A percentile compares a stretch with the other conserved stretches of the same genome.
Conservation (phyloP, 2,797 vertebrate species). For the Cebuella pygmaea region DNA sequence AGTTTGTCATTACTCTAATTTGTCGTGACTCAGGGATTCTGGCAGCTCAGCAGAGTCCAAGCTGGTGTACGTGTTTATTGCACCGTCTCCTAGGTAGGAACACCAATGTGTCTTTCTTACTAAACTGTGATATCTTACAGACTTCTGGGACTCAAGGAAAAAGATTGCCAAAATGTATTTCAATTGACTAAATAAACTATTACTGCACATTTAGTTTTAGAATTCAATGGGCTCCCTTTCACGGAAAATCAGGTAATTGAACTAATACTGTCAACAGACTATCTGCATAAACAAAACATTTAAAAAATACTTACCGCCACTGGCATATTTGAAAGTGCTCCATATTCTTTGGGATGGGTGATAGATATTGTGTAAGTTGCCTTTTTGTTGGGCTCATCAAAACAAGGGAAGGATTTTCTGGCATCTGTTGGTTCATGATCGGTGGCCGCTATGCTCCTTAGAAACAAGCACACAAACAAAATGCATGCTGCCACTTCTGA, state of each 20-base stretch:
- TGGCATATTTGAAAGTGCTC: conserved; percentile 96
- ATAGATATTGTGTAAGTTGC: conserved; percentile 94
- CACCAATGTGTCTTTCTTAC: background rate
- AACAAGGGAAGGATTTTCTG: conserved; percentile 97
- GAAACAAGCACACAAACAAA: conserved; percentile 70
- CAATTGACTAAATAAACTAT: background rate
- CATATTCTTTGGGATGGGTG: conserved; percentile 85
- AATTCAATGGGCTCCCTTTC: background rate
- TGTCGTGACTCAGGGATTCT: background rate
- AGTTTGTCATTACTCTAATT: background rate
- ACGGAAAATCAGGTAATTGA: background rate
- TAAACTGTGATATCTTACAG: background rate
- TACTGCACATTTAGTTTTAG: background rate
- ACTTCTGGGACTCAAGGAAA: background rate
- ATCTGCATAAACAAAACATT: background rate
- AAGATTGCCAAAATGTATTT: background rate
- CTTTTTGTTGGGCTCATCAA: conserved; percentile 99
- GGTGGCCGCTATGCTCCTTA: conserved; percentile 96
- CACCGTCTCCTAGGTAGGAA: background rate
- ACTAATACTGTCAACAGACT: background rate
- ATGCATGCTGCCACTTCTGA: background rate
- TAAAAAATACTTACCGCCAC: conserved; percentile 86
- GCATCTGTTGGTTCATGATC: conserved; percentile 98
- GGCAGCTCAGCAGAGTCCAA: background rate
- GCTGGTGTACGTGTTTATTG: background rate